Evolutionary conservation across 2,113 vertebrate genomes (phyloP), one percentile per base, ranked within the genome.

Genomic region (Murina feae): DNA sequence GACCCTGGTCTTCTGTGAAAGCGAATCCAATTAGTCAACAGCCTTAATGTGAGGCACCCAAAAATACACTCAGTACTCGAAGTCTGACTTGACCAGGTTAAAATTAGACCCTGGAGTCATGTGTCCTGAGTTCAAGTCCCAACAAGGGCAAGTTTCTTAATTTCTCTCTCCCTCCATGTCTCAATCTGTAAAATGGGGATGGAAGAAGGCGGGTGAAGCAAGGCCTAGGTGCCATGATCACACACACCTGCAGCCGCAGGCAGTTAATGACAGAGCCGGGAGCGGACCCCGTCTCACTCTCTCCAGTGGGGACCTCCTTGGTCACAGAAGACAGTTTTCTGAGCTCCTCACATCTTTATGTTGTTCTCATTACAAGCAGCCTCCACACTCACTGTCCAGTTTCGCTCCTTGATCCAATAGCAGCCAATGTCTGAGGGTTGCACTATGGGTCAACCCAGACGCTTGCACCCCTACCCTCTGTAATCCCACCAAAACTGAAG

Each of bases 101-200:
- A 86, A 93, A 66, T 35, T 78, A 83, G 47, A 83, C 20, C 14
- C 44, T 30, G 37, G 37, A 90, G 71, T 76, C 92, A 76, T 12
- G 51, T 44, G 35, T 17, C 28, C 76, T 12, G 11, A 72, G 78
- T 51, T 88, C 72, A 71, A 90, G 37, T 32, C 25, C 49, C 79
- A 81, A n/a, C 44, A 86, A 92, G 32, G 10, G 4, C 42, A 72
- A 60, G 35, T 65, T 63, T 76, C 82, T 76, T 55, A 90, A 14
- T 39, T n/a, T 25, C 23, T 25, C 32, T 42, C 68, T 65, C 75
- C 82, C 63, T 93, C 51, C 25, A 42, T 16, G 20, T 89, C 68
- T 87, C 72, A 60, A 0, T 53, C 58, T 94, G 20, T 72, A 39
- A 69, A 85, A 63, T 3, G 17, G n/a, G n/a, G 23, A 25, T 25